These are phyloP conservation scores for Acanthurus lineatus DNA, from an alignment of 2,797 vertebrate genomes.

Conservation along the genomic window DNA sequence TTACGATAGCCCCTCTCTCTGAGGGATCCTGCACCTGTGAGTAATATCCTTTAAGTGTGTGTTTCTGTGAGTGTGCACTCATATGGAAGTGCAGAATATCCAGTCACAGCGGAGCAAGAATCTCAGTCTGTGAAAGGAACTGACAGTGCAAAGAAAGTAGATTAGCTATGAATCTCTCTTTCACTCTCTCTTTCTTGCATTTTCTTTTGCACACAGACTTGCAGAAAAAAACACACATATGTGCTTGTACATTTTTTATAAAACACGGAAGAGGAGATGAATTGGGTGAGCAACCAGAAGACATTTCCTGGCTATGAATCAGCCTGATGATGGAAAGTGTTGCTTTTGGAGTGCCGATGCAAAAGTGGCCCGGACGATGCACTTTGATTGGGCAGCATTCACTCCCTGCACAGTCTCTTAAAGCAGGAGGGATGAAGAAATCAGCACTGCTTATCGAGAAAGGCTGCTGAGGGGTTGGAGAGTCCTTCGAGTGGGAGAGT, in stretches of 20 bases:
- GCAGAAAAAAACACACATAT: constrained; percentile 14
- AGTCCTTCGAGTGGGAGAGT: constrained; percentile 32
- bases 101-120: constrained; percentile 47
- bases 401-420: constrained; percentile 36
- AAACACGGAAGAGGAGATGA: constrained; percentile 28
- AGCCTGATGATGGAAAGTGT: constrained; percentile 66
- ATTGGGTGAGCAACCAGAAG: constrained; percentile 46
- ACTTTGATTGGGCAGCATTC: constrained; percentile 72
- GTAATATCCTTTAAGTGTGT: constrained; percentile 69
- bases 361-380: constrained; percentile 55
- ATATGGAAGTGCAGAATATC: constrained; percentile 39
- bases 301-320: constrained; percentile 67
- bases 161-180: constrained; percentile 32
- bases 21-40: constrained; percentile 75
- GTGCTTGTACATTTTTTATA: neutral
- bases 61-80: constrained; percentile 17
- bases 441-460: constrained; percentile 50
- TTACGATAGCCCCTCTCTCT: constrained; percentile 63
- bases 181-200: constrained; percentile 15
- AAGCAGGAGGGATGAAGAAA: constrained; percentile 49
- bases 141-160: constrained; percentile 49
- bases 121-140: constrained; percentile 39
- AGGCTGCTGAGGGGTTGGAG: constrained; percentile 16
- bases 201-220: constrained; percentile 13
- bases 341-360: constrained; percentile 44